phyloP scores from a whole-genome alignment of 1,140 invertebrate genomes.

The Drosophila gunungcola region DNA sequence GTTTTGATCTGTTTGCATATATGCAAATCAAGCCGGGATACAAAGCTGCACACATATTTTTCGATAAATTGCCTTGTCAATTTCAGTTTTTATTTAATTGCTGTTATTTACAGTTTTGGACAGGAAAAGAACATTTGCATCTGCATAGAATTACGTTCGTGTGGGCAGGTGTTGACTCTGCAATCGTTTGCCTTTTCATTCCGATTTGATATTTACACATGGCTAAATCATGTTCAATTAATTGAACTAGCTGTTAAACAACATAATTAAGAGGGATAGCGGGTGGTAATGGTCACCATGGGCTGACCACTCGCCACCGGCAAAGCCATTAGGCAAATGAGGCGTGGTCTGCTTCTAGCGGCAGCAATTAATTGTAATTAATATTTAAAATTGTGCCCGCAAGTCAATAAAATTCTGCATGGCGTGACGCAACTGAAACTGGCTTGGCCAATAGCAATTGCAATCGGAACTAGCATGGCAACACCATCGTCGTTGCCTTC shows the following conservation, averaged over 20 bases:
- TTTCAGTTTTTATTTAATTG: conserved; percentile 49
- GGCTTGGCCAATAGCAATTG: conserved; percentile 49
- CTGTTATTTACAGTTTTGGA: conserved; percentile 32
- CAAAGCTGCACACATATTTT: conserved; percentile 28
- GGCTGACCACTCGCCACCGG: conserved; percentile 13
- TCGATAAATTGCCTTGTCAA: conserved; percentile 47
- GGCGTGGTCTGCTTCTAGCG: conserved; percentile 26
- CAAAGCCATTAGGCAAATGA: conserved; percentile 71
- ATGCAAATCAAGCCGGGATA: conserved; percentile 41
- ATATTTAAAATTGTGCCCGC: conserved; percentile 57
- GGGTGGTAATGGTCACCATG: conserved; percentile 33
- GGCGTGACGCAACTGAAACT: conserved; percentile 22
- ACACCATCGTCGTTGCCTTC: conserved; percentile 44
- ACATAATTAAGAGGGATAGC: conserved; percentile 69
- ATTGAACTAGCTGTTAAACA: conserved; percentile 74
- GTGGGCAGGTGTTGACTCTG: conserved; percentile 34
- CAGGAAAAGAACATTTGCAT: conserved; percentile 26
- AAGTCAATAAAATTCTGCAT: conserved; percentile 57
- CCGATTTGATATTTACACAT: conserved; percentile 40
- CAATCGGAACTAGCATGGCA: conserved; percentile 53
- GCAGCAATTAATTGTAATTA: conserved; percentile 64
- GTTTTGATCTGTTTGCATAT: conserved; percentile 18
- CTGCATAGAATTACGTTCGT: conserved; percentile 3
- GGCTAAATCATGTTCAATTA: conserved; percentile 76
- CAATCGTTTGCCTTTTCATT: conserved; percentile 21